Base-by-base conservation (phyloP, 2,888 invertebrate species). In the Anoplius nigerrimus region DNA sequence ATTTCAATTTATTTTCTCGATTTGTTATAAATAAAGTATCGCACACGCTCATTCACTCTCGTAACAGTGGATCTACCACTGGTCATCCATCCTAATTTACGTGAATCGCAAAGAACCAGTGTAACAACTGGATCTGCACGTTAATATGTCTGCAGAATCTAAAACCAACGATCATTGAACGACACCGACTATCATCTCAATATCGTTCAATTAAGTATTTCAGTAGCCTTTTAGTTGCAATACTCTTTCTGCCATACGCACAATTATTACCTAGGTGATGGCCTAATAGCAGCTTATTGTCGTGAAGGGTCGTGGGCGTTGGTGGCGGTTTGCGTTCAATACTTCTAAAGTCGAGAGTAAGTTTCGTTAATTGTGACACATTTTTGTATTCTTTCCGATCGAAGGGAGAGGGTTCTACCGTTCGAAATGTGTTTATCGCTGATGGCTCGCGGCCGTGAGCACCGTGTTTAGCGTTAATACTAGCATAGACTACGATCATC, bases 31-130 rank as follows among this genome's bases (percentile, higher is more conserved):
- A 86, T 86, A 85, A 86, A 80, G 79, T 82, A 80, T 81, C 80
- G 81, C 87, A 85, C 87, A 83, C 86, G 82, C 80, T 82, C 88
- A 87, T 86, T 87, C 87, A 87, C 84, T 85, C 87, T 83, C 73
- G 69, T 80, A 76, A 79, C 83, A 80, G 81, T 83, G 82, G 83
- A 79, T 86, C 83, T 79, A 85, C 81, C 86, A 85, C 76, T 82
- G 78, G 74, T 83, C 80, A 81, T 82, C 71, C 75, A 79, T 74
- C 76, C 75, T 65, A 78, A 78, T 82, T 80, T 76, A 76, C 60
- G 72, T 68, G 67, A 78, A 77, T 65, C 69, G 59, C 67, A 63
- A 54, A 61, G 72, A 66, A 69, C 79, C 71, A 46, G 66, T 72
- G 62, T 69, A 66, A 65, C 58, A 76, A 63, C 8, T 66, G 75